Percentiles rank a stretch among this genome's conserved stretches.
Evolutionary conservation across 2,113 vertebrate genomes (phyloP).

Genomic region (Corydoras sp.): DNA sequence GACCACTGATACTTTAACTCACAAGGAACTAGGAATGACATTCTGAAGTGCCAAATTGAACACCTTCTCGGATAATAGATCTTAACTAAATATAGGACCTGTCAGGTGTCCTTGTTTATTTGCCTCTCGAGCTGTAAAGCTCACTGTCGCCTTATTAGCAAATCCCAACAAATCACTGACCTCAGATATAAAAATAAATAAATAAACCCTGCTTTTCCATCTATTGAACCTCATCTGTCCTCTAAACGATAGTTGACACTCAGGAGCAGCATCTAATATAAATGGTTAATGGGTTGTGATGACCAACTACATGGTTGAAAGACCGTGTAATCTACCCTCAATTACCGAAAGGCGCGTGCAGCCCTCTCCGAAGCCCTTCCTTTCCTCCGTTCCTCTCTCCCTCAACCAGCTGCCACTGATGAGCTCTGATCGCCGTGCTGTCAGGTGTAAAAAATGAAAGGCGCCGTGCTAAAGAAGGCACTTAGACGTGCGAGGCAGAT

Average conservation of each 20-base stretch:
- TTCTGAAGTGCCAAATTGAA: slow-evolving; percentile 8
- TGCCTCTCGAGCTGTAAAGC: neutral
- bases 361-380: slow-evolving; percentile 32
- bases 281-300: slow-evolving; percentile 91
- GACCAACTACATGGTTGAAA: slow-evolving; percentile 91
- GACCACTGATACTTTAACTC: slow-evolving; percentile 21
- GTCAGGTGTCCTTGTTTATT: neutral
- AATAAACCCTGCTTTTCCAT: slow-evolving; percentile 33
- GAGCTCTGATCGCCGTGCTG: slow-evolving; percentile 76
- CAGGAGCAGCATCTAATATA: slow-evolving; percentile 92
- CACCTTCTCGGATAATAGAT: neutral
- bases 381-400: slow-evolving; percentile 17
- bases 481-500: slow-evolving; percentile 78
- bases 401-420: slow-evolving; percentile 80
- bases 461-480: slow-evolving; percentile 70
- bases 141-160: slow-evolving; percentile 20
- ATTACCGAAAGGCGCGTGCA: slow-evolving; percentile 89
- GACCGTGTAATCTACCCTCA: slow-evolving; percentile 93
- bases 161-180: slow-evolving; percentile 13
- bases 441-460: slow-evolving; percentile 89
- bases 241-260: slow-evolving; percentile 92
- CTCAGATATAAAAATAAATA: slow-evolving; percentile 35
- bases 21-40: slow-evolving; percentile 10
- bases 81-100: neutral
- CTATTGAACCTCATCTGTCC: slow-evolving; percentile 62